Conservation (phyloP, 2,113 vertebrate genomes). For the Bolborhynchus lineola region DNA sequence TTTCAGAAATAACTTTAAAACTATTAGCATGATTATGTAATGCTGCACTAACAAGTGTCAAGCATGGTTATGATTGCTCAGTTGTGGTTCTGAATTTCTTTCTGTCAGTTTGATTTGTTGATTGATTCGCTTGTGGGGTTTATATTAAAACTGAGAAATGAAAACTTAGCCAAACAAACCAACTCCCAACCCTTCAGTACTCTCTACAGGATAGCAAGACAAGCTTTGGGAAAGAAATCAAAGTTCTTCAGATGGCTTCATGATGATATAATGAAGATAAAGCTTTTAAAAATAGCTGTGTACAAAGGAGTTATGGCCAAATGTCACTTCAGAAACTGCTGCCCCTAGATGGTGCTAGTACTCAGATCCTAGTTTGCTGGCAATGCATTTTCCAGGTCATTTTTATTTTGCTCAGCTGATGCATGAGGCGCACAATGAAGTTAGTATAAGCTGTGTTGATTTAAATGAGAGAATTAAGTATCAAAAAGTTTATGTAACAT, state of each 20-base stretch:
- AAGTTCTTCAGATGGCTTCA: background rate
- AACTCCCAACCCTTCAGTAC: background rate
- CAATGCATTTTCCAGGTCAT: background rate
- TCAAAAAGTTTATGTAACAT: background rate
- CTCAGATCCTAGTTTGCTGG: background rate
- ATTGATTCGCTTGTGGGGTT: background rate
- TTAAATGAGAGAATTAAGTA: background rate
- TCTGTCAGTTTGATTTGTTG: background rate
- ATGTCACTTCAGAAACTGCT: background rate
- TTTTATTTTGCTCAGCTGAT: background rate
- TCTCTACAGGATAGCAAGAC: background rate
- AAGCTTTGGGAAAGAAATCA: background rate
- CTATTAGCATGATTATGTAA: background rate
- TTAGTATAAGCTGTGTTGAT: background rate
- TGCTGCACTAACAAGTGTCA: background rate
- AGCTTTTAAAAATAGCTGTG: background rate
- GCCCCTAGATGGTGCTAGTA: slow-evolving; percentile 42
- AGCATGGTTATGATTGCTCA: background rate
- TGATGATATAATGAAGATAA: background rate
- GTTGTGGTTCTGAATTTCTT: background rate
- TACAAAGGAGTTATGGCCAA: background rate
- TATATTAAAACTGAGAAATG: background rate
- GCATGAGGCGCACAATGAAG: fast-evolving
- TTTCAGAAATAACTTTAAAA: background rate
- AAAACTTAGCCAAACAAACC: background rate